Conservation (phyloP, 2,113 vertebrate species). For the Cyprinodon brontotheroides region DNA sequence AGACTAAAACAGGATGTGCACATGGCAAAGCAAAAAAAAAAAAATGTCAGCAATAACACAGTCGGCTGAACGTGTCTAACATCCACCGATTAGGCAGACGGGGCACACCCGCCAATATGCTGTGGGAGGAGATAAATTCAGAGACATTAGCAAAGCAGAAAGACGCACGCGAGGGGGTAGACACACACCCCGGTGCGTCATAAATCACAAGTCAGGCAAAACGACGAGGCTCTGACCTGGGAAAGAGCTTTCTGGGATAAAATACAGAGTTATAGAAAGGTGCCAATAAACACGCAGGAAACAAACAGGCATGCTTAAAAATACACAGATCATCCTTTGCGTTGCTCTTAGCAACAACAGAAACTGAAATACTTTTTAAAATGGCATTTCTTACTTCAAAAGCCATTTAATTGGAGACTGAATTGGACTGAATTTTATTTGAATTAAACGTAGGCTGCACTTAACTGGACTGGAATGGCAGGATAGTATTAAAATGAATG, state of each 20-base stretch:
- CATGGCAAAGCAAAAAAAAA: constrained; percentile 73
- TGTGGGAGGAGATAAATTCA: constrained; percentile 56
- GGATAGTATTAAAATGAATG: no score
- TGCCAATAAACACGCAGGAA: constrained; percentile 7
- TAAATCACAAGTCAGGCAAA: constrained; percentile 25
- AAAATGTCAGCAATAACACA: constrained; percentile 66
- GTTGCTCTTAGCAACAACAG: not conserved
- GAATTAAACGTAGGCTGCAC: not conserved
- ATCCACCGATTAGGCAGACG: constrained; percentile 39
- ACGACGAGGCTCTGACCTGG: constrained; percentile 28
- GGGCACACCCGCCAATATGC: constrained; percentile 61
- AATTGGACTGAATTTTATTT: not conserved
- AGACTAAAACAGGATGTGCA: constrained; percentile 53
- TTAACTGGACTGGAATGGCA: not conserved
- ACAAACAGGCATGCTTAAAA: not conserved
- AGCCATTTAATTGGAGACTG: no score
- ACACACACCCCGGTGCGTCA: constrained; percentile 26
- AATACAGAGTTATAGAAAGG: constrained; percentile 13
- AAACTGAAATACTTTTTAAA: not conserved
- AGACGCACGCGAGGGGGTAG: constrained; percentile 18
- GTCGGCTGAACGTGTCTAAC: constrained; percentile 49
- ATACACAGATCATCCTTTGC: not conserved
- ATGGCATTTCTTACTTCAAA: not conserved
- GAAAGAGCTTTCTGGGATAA: constrained; percentile 21
- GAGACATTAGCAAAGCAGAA: constrained; percentile 36